Evolutionary conservation across 1,140 invertebrate species (phyloP), one percentile per base, ranked within the genome.

Genomic region (Drosophila sproati): DNA sequence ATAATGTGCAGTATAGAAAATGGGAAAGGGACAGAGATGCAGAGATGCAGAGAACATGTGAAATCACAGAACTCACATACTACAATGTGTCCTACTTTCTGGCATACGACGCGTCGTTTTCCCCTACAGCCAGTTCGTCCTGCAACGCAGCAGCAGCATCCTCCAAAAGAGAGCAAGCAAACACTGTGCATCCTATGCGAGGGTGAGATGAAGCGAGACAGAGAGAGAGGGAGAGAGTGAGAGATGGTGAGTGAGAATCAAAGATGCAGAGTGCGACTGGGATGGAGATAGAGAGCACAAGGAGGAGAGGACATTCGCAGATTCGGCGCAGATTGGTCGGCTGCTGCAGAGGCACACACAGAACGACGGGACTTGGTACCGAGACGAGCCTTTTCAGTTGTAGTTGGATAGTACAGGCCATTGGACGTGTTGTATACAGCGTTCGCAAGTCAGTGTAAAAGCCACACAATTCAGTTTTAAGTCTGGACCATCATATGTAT

Each of bases 391-490:
- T 75, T 85, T 89, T 89, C 85, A 89, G 85, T 89, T 89, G 85
- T 89, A 89, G 85, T 89, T 89, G 85, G 85, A 89, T 89, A 89
- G 85, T 89, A 89, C 85, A 89, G 85, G 86, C 60, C 81, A 80
- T 85, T 89, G 81, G 85, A 89, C 85, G 85, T 92, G 78, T 91
- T 71, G 54, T 77, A 62, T 61, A 80, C 64, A 89, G n/a, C 74
- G 82, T 78, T 67, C 93, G 93, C 93, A 92, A 88, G 80, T 77
- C 72, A 89, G 57, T 60, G 39, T 43, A 10, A 55, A 74, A 69
- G 34, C 35, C 61, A 63, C 52, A 39, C 54, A 57, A 28, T n/a
- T 34, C 57, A 59, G 37, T 45, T 10, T n/a, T 43, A 43, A 59
- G 60, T 54, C 31, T 10, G 39, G 39, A 43, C 39, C 39, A 62